Percentiles rank a stretch among this genome's conserved stretches.
Evolutionary conservation across 2,113 vertebrate genomes (phyloP).

Genomic region (Chauna torquata): DNA sequence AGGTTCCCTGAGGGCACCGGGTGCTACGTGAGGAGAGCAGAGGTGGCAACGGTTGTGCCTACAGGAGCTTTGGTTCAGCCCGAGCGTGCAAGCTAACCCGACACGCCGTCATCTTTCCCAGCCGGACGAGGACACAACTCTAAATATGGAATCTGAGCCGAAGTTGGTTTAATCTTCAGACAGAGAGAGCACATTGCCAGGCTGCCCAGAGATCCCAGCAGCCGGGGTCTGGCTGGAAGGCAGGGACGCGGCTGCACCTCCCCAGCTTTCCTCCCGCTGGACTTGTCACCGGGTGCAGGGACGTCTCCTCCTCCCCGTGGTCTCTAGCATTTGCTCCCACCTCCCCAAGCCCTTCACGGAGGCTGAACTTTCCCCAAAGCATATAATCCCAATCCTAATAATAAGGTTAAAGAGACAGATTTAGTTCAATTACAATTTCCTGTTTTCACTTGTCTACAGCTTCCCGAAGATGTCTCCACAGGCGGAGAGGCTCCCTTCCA

Average conservation of each 20-base stretch:
- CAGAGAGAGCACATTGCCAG: background rate
- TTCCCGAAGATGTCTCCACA: background rate
- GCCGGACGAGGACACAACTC: background rate
- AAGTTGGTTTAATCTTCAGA: background rate
- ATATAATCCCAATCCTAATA: constrained; percentile 30
- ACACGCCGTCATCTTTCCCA: background rate
- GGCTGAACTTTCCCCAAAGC: background rate
- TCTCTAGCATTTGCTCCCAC: background rate
- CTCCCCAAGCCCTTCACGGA: background rate
- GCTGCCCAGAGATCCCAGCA: background rate
- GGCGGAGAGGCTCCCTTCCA: background rate
- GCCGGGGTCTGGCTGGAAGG: background rate
- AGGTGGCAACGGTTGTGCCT: background rate
- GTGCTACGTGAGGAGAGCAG: background rate
- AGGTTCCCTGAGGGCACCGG: background rate
- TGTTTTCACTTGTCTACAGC: background rate
- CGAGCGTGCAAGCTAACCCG: background rate
- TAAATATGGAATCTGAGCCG: background rate
- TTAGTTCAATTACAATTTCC: background rate
- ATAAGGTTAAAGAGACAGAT: constrained; percentile 8
- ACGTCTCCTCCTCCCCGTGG: background rate
- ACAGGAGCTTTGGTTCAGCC: background rate
- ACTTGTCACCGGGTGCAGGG: background rate
- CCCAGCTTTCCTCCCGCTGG: background rate
- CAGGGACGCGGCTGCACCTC: background rate